Evolutionary conservation across 2,113 vertebrate species (phyloP).

Genomic region (Globicephala melas): DNA sequence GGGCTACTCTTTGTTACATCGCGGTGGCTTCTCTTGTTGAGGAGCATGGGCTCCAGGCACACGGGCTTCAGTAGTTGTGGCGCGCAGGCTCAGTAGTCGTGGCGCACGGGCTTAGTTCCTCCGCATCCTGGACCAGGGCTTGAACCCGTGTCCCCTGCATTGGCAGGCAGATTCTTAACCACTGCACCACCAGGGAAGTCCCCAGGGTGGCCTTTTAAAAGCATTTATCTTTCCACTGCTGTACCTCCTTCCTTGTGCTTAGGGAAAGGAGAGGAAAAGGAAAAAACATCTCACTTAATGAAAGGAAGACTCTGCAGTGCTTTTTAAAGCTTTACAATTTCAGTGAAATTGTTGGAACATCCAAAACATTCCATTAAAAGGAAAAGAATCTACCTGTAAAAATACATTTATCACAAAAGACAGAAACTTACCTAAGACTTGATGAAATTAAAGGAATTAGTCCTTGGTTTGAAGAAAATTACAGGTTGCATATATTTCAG

Average conservation of each 20-base stretch:
- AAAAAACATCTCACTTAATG: background rate
- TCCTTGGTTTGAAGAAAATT: constrained; percentile 10
- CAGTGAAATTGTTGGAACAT: constrained; percentile 14
- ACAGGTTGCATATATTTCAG: background rate
- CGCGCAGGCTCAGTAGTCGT: too few relatives aligned
- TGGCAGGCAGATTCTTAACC: too few relatives aligned
- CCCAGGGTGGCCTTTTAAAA: background rate
- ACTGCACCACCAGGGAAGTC: too few relatives aligned
- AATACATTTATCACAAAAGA: background rate
- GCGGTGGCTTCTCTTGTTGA: too few relatives aligned
- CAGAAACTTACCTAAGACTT: constrained; percentile 14
- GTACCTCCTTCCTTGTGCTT: background rate
- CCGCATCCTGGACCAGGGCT: too few relatives aligned
- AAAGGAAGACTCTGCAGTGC: background rate
- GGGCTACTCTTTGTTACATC: too few relatives aligned
- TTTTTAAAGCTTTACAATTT: constrained; percentile 26
- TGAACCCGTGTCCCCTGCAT: too few relatives aligned
- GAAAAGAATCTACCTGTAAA: background rate
- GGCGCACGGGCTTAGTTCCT: too few relatives aligned
- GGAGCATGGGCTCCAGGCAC: too few relatives aligned
- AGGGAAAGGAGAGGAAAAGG: background rate
- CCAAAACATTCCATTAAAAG: constrained; percentile 11
- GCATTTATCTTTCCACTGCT: background rate
- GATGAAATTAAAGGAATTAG: constrained; percentile 12
- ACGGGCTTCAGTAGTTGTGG: too few relatives aligned